phyloP scores from a whole-genome alignment of 2,797 vertebrate genomes.

The Poecilia velifera region DNA sequence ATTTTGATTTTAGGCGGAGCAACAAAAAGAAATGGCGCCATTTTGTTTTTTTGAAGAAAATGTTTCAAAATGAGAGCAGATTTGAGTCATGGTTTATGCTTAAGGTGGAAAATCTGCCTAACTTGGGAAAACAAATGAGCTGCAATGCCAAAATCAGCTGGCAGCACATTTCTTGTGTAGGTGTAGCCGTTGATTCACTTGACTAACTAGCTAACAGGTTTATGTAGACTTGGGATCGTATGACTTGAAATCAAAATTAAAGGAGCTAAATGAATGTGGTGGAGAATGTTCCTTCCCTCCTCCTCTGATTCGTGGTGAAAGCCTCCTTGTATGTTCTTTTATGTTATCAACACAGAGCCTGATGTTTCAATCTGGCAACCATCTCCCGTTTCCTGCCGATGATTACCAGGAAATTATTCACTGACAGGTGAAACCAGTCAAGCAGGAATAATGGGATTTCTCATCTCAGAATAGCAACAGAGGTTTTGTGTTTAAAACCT shows the following conservation, averaged over 20 bases:
- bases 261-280: conserved; percentile 32
- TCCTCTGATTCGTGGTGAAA: conserved; percentile 28
- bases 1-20: neutral
- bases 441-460: conserved; percentile 71
- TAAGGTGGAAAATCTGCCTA: conserved; percentile 50
- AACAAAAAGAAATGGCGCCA: conserved; percentile 2
- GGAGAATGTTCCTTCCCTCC: conserved; percentile 13
- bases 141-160: conserved; percentile 38
- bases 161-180: conserved; percentile 35
- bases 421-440: conserved; percentile 73
- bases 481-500: conserved; percentile 30
- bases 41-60: conserved; percentile 30
- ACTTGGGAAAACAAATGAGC: conserved; percentile 40
- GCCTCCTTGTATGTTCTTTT: conserved; percentile 38
- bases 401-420: conserved; percentile 70
- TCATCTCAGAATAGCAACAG: conserved; percentile 51
- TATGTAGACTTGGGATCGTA: conserved; percentile 36
- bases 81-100: conserved; percentile 43
- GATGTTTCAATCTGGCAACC: conserved; percentile 70
- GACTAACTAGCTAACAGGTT: conserved; percentile 59
- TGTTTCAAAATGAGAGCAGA: conserved; percentile 19
- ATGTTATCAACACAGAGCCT: conserved; percentile 60
- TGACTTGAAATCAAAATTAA: conserved; percentile 49
- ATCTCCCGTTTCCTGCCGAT: conserved; percentile 60
- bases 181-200: conserved; percentile 37